phyloP scores from a whole-genome alignment of 2,113 vertebrate species.

The Craseonycteris thonglongyai region DNA sequence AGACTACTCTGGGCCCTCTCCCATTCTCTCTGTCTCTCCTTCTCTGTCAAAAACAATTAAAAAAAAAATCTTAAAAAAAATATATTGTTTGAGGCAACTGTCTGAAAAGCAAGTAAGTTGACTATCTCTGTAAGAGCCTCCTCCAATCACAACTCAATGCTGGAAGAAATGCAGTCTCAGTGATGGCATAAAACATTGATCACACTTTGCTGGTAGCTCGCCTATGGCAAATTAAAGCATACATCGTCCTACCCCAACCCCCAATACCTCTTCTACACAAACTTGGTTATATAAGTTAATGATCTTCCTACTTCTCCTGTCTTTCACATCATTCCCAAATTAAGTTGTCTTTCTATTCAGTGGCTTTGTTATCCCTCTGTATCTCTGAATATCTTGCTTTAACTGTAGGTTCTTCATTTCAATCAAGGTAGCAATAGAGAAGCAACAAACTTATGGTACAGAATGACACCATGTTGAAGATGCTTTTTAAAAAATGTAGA shows the following conservation, averaged over 20 bases:
- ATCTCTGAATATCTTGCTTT: neutral
- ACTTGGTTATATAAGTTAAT: slow-evolving; percentile 52
- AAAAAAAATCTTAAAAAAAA: no score
- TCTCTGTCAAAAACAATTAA: no score
- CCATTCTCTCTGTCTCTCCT: no score
- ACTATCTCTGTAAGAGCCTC: neutral
- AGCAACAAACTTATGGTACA: neutral
- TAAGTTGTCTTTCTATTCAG: slow-evolving; percentile 60
- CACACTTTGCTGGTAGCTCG: neutral
- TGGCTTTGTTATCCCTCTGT: slow-evolving; percentile 15
- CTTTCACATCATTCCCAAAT: slow-evolving; percentile 62
- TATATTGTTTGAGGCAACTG: neutral
- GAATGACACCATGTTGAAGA: neutral
- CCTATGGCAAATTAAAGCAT: neutral
- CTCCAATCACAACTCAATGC: neutral
- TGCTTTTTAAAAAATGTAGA: neutral
- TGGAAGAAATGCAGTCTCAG: neutral
- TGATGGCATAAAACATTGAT: neutral
- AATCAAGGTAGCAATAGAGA: neutral
- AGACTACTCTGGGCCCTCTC: no score
- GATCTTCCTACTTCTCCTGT: slow-evolving; percentile 35
- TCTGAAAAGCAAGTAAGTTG: neutral
- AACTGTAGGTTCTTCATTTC: neutral
- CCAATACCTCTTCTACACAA: neutral
- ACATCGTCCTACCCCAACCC: neutral